These are phyloP conservation scores for Corythornis vintsioides DNA, from an alignment of 2,113 vertebrate genomes.

Conservation along the genomic window DNA sequence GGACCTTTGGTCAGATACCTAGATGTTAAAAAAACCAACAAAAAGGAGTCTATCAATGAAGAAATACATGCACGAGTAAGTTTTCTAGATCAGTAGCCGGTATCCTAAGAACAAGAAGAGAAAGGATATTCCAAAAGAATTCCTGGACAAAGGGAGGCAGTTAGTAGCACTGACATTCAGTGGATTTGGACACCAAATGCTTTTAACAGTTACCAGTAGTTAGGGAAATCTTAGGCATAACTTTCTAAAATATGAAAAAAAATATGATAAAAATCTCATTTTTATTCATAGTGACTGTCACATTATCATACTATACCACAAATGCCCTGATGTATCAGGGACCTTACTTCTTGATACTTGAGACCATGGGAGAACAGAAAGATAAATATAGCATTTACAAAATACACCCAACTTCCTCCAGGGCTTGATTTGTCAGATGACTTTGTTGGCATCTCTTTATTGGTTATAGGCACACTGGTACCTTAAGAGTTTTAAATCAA, in stretches of 20 bases:
- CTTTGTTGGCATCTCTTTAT: background rate
- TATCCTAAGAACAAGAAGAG: background rate
- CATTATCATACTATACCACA: background rate
- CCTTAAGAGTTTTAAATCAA: background rate
- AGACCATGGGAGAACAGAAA: background rate
- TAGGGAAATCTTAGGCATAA: background rate
- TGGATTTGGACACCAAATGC: background rate
- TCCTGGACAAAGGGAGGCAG: background rate
- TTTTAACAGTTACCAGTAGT: background rate
- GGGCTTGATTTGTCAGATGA: background rate
- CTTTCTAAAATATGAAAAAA: background rate
- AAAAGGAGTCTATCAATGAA: constrained; percentile 89
- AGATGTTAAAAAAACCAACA: constrained; percentile 91
- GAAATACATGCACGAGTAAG: constrained; percentile 91
- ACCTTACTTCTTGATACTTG: background rate
- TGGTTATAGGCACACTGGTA: background rate
- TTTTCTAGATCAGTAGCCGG: background rate
- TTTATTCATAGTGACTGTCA: background rate
- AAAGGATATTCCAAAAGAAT: background rate
- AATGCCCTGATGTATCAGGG: background rate
- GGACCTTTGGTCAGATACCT: constrained; percentile 90
- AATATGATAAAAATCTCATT: background rate
- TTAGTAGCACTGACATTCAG: background rate
- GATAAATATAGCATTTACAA: background rate
- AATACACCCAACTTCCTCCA: background rate